Conservation (phyloP, 2,113 vertebrate genomes). For the Oreochromis aureus region DNA sequence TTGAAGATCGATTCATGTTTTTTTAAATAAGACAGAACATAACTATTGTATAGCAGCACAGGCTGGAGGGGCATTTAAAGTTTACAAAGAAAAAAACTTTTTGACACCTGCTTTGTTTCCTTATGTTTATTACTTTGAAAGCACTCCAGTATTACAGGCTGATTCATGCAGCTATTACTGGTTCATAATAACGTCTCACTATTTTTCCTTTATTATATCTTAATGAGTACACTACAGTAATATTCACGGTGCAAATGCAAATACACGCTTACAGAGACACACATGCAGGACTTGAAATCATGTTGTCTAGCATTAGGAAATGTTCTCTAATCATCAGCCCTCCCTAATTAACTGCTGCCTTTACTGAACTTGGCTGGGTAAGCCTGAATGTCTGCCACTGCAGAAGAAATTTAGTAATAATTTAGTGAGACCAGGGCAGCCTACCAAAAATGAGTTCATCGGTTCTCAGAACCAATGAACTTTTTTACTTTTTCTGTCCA, state of each 20-base stretch:
- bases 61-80: background rate
- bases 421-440: background rate
- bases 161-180: background rate
- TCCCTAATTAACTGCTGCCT: background rate
- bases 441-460: background rate
- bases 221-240: background rate
- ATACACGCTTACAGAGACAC: background rate
- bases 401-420: background rate
- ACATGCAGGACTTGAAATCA: background rate
- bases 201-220: background rate
- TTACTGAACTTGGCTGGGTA: background rate
- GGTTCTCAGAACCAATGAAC: background rate
- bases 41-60: background rate
- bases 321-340: background rate
- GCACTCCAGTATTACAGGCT: background rate
- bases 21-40: background rate
- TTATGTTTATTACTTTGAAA: background rate
- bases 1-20: background rate
- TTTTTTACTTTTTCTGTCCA: background rate
- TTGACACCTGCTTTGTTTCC: background rate
- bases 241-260: background rate
- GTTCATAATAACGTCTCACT: background rate
- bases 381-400: background rate
- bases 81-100: background rate
- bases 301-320: background rate